A percentile compares a stretch with the other conserved stretches of the same genome.
phyloP scores from a whole-genome alignment of 2,113 vertebrate genomes.

The Amblyornis subalaris region DNA sequence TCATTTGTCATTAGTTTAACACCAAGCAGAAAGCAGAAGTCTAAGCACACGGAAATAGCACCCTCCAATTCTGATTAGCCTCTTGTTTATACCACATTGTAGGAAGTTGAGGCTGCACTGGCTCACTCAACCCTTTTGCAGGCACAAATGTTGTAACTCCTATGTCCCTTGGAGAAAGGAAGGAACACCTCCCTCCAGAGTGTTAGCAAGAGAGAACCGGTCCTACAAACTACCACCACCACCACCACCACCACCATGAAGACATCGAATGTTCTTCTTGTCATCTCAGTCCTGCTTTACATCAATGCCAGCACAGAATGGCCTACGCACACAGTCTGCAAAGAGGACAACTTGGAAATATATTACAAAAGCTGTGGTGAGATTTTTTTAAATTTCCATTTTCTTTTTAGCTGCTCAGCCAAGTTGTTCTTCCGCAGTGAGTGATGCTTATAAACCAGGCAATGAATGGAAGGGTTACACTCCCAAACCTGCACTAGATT shows the following conservation, averaged over 20 bases:
- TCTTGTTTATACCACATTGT: neutral
- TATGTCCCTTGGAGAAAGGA: neutral
- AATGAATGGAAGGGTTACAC: neutral
- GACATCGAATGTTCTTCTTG: neutral
- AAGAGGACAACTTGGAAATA: constrained; percentile 63
- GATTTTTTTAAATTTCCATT: constrained; percentile 12
- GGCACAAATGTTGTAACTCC: neutral
- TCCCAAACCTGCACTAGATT: neutral
- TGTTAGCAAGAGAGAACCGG: neutral
- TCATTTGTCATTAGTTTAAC: neutral
- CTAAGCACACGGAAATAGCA: neutral
- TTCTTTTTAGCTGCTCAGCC: neutral
- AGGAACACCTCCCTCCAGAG: constrained; percentile 8
- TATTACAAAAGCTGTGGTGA: constrained; percentile 80
- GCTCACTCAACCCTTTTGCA: neutral
- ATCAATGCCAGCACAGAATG: constrained; percentile 28
- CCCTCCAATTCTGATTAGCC: neutral
- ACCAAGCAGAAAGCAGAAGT: constrained; percentile 21
- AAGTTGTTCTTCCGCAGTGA: neutral
- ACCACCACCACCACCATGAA: constrained; percentile 53
- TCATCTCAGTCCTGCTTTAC: constrained; percentile 48
- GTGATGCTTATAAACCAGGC: neutral
- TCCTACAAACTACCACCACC: neutral
- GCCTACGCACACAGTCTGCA: constrained; percentile 74
- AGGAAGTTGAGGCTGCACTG: neutral